These are phyloP conservation scores for Cirrhinus molitorella DNA, from an alignment of 2,797 vertebrate genomes.

Conservation along the genomic window DNA sequence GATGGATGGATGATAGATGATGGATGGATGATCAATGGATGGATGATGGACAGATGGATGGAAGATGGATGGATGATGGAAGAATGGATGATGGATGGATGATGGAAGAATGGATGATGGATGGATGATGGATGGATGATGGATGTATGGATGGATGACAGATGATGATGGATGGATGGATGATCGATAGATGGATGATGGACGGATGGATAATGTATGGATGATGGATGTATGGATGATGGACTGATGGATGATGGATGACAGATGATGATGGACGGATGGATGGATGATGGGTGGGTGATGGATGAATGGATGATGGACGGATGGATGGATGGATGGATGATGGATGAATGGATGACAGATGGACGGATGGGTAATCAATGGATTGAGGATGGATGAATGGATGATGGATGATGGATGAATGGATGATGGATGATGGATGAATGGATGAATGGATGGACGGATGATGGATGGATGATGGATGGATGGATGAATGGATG, in stretches of 20 bases:
- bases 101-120: no score
- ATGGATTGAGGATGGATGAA: no score
- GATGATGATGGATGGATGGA: no score
- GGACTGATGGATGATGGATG: not conserved
- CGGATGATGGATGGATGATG: not conserved
- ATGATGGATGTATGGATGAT: not conserved
- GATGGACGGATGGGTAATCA: accelerated
- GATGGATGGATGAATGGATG: not conserved
- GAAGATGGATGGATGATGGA: no score
- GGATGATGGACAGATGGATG: accelerated
- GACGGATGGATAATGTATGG: not conserved
- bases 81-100: no score
- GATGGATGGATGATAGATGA: not conserved
- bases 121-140: not conserved
- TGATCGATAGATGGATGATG: no score
- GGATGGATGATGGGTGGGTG: not conserved
- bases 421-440: no score
- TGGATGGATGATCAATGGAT: no score
- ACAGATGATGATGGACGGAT: not conserved
- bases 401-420: not conserved
- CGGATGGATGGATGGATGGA: accelerated
- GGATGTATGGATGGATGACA: not conserved
- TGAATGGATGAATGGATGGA: not conserved
- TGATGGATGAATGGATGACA: accelerated
- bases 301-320: accelerated